Evolutionary conservation across 1,140 invertebrate species (phyloP).

Genomic region (Apis florea): DNA sequence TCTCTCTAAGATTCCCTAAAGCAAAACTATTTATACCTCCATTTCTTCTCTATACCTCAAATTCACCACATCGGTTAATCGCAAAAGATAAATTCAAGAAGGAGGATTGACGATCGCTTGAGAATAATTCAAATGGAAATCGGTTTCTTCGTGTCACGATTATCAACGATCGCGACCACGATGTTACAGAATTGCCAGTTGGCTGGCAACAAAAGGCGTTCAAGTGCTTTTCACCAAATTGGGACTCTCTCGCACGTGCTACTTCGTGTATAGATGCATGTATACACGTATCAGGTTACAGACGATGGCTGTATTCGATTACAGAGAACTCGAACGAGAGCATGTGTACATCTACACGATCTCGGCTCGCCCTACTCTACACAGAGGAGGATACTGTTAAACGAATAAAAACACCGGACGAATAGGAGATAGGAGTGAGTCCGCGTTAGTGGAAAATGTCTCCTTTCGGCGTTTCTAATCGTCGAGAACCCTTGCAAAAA

Average conservation of each 20-base stretch:
- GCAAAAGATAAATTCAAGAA: background rate
- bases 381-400: conserved; percentile 36
- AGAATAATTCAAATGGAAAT: conserved; percentile 1
- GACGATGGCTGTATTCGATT: background rate
- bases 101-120: background rate
- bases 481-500: conserved; percentile 7
- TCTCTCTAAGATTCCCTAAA: no score
- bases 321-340: conserved; percentile 8
- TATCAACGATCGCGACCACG: conserved; percentile 2
- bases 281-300: background rate
- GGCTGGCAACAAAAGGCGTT: conserved; percentile 29
- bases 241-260: conserved; percentile 34
- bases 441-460: background rate
- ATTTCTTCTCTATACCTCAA: no score
- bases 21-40: no score
- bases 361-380: background rate
- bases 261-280: conserved; percentile 7
- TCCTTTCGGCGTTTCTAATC: conserved; percentile 5
- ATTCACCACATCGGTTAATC: background rate
- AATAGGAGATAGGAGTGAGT: background rate
- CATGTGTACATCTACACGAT: conserved; percentile 7
- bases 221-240: conserved; percentile 41
- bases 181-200: no score
- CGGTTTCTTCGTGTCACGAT: background rate
- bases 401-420: conserved; percentile 22